Conservation (phyloP, 2,113 vertebrate genomes). For the Parotia lawesii region DNA sequence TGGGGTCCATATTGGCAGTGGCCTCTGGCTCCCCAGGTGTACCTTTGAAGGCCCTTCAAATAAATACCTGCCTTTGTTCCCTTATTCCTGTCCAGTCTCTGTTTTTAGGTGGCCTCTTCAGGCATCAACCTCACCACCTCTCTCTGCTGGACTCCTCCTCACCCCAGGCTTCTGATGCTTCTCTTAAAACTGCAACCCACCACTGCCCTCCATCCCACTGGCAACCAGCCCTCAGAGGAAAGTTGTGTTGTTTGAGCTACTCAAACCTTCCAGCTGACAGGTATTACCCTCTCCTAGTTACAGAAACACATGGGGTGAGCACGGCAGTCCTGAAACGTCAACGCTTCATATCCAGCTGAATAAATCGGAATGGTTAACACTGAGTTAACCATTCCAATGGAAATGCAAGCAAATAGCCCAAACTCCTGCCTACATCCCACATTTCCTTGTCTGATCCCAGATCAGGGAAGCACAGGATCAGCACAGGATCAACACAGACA, state of each 20-base stretch:
- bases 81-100: too few relatives aligned
- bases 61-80: too few relatives aligned
- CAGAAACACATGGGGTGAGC: rapidly evolving
- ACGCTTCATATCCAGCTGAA: background rate
- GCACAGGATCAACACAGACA: background rate
- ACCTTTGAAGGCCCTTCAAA: too few relatives aligned
- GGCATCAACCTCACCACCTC: background rate
- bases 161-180: background rate
- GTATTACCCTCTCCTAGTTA: background rate
- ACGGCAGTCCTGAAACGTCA: background rate
- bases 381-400: background rate
- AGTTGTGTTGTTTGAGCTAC: background rate
- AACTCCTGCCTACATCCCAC: background rate
- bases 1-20: too few relatives aligned
- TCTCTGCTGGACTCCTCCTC: background rate
- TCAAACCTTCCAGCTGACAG: background rate
- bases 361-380: background rate
- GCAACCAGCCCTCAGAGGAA: background rate
- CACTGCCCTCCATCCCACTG: too few relatives aligned
- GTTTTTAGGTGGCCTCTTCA: too few relatives aligned
- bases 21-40: too few relatives aligned
- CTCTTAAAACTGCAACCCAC: background rate
- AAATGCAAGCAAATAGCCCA: background rate
- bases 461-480: background rate
- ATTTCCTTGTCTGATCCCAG: background rate